Percentiles rank a stretch among this genome's conserved stretches.
Conservation (phyloP, 92 coral and sea anemone species). For the Porites divaricata region DNA sequence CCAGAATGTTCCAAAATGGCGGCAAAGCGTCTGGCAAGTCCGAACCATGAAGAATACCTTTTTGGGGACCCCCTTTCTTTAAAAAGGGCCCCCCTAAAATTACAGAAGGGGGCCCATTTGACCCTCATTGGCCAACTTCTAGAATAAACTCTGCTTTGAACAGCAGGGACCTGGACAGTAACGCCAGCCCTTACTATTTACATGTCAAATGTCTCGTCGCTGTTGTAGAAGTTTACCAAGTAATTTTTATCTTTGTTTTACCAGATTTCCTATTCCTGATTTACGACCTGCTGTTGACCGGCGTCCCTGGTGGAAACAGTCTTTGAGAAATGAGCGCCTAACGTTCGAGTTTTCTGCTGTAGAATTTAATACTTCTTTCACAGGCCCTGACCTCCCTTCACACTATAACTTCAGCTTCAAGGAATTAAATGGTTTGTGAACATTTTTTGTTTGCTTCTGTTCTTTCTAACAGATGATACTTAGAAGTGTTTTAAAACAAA, state of each 20-base stretch:
- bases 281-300: constrained; percentile 87
- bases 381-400: constrained; percentile 67
- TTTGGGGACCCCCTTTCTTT: too few relatives aligned
- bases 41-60: too few relatives aligned
- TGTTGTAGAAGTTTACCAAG: neutral
- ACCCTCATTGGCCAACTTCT: too few relatives aligned
- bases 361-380: constrained; percentile 76
- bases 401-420: constrained; percentile 81
- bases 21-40: too few relatives aligned
- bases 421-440: constrained; percentile 77
- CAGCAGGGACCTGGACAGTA: too few relatives aligned
- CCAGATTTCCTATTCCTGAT: constrained; percentile 95
- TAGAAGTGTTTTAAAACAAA: neutral
- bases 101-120: too few relatives aligned
- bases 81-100: too few relatives aligned
- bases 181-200: too few relatives aligned
- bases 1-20: too few relatives aligned
- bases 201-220: neutral
- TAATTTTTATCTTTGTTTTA: neutral
- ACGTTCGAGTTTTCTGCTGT: constrained; percentile 80
- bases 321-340: constrained; percentile 80
- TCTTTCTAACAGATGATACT: neutral
- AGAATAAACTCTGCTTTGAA: too few relatives aligned
- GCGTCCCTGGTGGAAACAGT: constrained; percentile 92
- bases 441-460: neutral